A percentile compares a stretch with the other conserved stretches of the same genome.
Evolutionary conservation across 2,113 vertebrate species (phyloP).

Genomic region (Erythrocercus mccallii): DNA sequence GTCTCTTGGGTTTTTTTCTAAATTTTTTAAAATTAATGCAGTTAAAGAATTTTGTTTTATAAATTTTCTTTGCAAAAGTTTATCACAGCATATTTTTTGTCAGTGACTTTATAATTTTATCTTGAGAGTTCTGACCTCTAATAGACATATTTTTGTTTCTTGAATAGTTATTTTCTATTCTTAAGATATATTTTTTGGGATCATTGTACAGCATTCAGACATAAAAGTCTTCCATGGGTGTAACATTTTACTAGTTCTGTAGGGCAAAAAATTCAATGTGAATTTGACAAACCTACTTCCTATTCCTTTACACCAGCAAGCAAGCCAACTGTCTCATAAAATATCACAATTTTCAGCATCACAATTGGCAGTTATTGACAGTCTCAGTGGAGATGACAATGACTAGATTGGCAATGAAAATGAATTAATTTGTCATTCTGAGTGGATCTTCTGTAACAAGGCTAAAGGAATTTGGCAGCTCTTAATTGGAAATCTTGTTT

Average conservation of each 20-base stretch:
- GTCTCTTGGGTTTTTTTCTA: rapidly evolving
- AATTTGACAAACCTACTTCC: background rate
- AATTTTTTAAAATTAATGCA: background rate
- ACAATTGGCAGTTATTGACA: slow-evolving; percentile 44
- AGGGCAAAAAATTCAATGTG: background rate
- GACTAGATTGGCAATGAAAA: slow-evolving; percentile 49
- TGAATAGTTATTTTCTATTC: background rate
- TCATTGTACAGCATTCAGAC: background rate
- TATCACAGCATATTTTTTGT: background rate
- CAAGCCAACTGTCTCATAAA: slow-evolving; percentile 22
- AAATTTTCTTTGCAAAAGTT: background rate
- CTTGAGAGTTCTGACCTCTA: background rate
- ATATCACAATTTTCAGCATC: background rate
- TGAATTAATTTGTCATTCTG: slow-evolving; percentile 48
- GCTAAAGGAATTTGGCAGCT: slow-evolving; percentile 40
- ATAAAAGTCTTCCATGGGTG: background rate
- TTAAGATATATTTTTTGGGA: background rate
- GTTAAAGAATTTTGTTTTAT: background rate
- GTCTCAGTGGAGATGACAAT: slow-evolving; percentile 32
- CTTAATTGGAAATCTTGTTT: slow-evolving; percentile 24
- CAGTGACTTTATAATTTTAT: background rate
- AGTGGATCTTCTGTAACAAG: slow-evolving; percentile 27
- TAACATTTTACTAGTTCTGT: background rate
- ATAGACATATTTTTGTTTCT: background rate
- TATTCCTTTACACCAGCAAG: background rate